Conservation (phyloP, 1,140 invertebrate species). For the Plectrocnemia conspersa region DNA sequence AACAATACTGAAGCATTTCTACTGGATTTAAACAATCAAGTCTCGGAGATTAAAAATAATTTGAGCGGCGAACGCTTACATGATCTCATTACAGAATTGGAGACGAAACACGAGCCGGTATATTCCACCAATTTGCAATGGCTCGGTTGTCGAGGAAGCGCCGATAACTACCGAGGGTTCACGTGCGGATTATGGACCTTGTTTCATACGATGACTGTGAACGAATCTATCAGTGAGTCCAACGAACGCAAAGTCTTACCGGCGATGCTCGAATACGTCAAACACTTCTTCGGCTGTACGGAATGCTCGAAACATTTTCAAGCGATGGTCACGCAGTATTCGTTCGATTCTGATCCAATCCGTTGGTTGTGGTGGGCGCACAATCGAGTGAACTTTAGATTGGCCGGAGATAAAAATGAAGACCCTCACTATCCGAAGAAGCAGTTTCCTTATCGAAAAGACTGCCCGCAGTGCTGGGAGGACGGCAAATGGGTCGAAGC, state of each 20-base stretch:
- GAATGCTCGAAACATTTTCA: constrained; percentile 88
- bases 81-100: constrained; percentile 50
- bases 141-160: constrained; percentile 79
- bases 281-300: constrained; percentile 89
- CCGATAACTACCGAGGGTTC: constrained; percentile 73
- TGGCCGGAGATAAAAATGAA: constrained; percentile 81
- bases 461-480: constrained; percentile 68
- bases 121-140: constrained; percentile 61
- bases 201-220: constrained; percentile 90
- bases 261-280: constrained; percentile 84
- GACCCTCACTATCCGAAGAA: constrained; percentile 88
- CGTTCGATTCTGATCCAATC: constrained; percentile 67
- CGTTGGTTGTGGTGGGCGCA: constrained; percentile 95
- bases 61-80: constrained; percentile 57
- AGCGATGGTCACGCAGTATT: constrained; percentile 64
- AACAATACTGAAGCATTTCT: constrained; percentile 62
- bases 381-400: constrained; percentile 86
- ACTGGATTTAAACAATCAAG: constrained; percentile 49
- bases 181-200: constrained; percentile 95
- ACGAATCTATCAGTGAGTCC: constrained; percentile 55
- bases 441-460: constrained; percentile 72
- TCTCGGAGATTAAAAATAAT: constrained; percentile 43
- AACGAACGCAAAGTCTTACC: constrained; percentile 67
- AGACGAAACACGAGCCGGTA: constrained; percentile 51
- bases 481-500: constrained; percentile 62